Conservation (phyloP, 2,113 vertebrate genomes). For the Galbula dea region DNA sequence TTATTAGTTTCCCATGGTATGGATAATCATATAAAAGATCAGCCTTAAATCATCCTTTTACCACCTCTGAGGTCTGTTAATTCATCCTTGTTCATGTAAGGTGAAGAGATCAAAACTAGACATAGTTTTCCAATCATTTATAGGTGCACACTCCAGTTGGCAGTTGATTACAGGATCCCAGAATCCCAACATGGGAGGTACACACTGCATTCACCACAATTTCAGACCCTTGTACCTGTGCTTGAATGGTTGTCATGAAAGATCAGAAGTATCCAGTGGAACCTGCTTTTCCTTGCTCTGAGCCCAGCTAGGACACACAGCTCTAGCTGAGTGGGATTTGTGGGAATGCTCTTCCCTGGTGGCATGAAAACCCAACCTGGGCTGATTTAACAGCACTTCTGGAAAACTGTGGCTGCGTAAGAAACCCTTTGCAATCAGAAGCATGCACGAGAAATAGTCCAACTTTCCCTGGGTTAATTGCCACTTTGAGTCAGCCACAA, state of each 20-base stretch:
- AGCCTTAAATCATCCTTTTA: too few relatives aligned
- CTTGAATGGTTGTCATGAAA: not conserved
- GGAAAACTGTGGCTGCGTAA: not conserved
- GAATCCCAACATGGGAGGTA: too few relatives aligned
- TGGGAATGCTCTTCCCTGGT: not conserved
- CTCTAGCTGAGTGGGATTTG: not conserved
- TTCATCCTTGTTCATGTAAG: too few relatives aligned
- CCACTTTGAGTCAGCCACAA: not conserved
- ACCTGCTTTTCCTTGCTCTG: not conserved
- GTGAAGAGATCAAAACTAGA: too few relatives aligned
- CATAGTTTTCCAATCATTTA: too few relatives aligned
- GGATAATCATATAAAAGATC: too few relatives aligned
- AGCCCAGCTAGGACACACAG: too few relatives aligned
- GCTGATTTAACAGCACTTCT: not conserved
- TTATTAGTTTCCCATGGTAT: too few relatives aligned
- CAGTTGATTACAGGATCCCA: too few relatives aligned
- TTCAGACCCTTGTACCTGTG: not conserved
- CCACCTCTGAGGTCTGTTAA: too few relatives aligned
- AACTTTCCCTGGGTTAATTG: not conserved
- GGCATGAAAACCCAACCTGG: not conserved
- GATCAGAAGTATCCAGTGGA: too few relatives aligned
- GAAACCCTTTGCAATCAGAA: not conserved
- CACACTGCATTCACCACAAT: not conserved
- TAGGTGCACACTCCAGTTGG: too few relatives aligned
- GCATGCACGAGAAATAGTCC: not conserved